These are phyloP conservation scores for Tachina fera DNA, from an alignment of 2,888 invertebrate species.

Conservation along the genomic window DNA sequence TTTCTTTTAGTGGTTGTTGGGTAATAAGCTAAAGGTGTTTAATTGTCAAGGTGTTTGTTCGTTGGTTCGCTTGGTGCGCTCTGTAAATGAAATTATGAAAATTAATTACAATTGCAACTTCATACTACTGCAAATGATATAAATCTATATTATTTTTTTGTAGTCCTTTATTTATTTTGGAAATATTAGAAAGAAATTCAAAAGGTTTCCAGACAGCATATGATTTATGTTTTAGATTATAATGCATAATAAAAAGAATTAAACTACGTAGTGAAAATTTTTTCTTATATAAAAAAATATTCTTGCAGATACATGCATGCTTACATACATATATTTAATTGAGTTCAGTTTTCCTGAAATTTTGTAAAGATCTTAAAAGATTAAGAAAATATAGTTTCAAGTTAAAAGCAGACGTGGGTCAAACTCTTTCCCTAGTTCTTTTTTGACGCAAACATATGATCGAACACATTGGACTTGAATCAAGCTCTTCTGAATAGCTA, in stretches of 20 bases:
- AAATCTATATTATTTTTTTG: conserved; percentile 55
- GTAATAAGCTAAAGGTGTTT: conserved; percentile 69
- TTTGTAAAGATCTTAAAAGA: too few relatives aligned
- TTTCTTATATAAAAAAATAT: background rate
- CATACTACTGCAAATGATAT: conserved; percentile 45
- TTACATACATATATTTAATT: too few relatives aligned
- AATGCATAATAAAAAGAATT: conserved; percentile 1
- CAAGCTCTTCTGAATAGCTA: too few relatives aligned
- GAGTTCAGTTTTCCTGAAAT: too few relatives aligned
- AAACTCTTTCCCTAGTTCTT: too few relatives aligned
- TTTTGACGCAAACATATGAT: too few relatives aligned
- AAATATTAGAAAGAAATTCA: background rate
- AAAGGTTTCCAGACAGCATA: conserved; percentile 32
- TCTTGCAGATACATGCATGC: too few relatives aligned
- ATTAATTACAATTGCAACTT: conserved; percentile 70
- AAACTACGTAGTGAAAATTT: background rate
- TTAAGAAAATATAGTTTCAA: too few relatives aligned
- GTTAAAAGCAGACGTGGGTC: too few relatives aligned
- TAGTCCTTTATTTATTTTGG: background rate
- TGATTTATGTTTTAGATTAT: conserved; percentile 53
- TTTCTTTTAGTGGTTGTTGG: conserved; percentile 3
- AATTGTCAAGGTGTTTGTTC: conserved; percentile 69
- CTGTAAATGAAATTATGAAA: conserved; percentile 66
- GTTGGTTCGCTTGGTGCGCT: conserved; percentile 25
- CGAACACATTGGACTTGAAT: too few relatives aligned